Percentiles rank a stretch among this genome's conserved stretches.
phyloP scores from a whole-genome alignment of 2,888 invertebrate species.

The Octonoba sinensis region DNA sequence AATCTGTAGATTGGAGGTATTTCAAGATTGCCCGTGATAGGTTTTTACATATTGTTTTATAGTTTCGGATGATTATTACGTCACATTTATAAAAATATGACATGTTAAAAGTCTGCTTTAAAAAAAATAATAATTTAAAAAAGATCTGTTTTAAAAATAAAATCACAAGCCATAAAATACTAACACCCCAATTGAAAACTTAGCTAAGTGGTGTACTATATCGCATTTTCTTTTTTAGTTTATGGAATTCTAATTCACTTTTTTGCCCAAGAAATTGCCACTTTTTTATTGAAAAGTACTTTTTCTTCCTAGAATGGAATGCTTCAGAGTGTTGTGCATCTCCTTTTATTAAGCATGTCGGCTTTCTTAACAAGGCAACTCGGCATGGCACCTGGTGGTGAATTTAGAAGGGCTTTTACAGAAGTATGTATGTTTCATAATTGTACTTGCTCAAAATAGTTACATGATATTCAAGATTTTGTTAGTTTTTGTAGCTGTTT shows the following conservation, averaged over 20 bases:
- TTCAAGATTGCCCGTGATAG: too few relatives aligned
- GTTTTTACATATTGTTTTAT: too few relatives aligned
- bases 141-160: too few relatives aligned
- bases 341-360: slow-evolving; percentile 86
- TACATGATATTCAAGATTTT: not conserved
- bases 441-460: not conserved
- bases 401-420: slow-evolving; percentile 79
- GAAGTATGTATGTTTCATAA: slow-evolving; percentile 54
- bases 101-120: too few relatives aligned
- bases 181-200: too few relatives aligned
- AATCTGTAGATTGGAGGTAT: too few relatives aligned
- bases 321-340: slow-evolving; percentile 91
- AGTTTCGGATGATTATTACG: too few relatives aligned
- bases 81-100: too few relatives aligned
- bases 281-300: not conserved
- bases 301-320: slow-evolving; percentile 74
- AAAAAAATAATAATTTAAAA: too few relatives aligned
- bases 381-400: slow-evolving; percentile 98
- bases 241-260: not conserved
- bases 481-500: not conserved
- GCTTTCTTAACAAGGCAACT: slow-evolving; percentile 93
- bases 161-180: too few relatives aligned
- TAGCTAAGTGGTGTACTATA: too few relatives aligned
- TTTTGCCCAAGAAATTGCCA: not conserved
- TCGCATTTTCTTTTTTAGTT: not conserved